Evolutionary conservation across 1,140 invertebrate species (phyloP).

Genomic region (Habropoda laboriosa): DNA sequence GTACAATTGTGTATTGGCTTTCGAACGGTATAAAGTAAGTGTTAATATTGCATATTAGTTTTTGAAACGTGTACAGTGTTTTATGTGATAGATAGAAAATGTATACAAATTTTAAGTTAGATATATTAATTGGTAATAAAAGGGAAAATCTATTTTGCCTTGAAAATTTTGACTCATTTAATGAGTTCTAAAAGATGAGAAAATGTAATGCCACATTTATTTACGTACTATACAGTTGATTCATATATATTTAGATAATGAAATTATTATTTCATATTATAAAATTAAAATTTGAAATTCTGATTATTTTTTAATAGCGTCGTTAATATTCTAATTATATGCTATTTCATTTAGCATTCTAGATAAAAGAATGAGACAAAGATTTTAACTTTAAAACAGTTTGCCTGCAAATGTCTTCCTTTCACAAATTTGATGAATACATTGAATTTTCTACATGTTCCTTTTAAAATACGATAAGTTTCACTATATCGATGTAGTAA

Average conservation of each 20-base stretch:
- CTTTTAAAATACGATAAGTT: slow-evolving; percentile 1
- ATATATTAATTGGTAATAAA: slow-evolving; percentile 18
- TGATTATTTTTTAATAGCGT: slow-evolving; percentile 4
- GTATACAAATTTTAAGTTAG: slow-evolving; percentile 30
- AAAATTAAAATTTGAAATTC: too few species aligned
- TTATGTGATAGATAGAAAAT: slow-evolving; percentile 48
- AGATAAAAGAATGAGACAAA: slow-evolving; percentile 10
- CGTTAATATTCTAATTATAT: slow-evolving; percentile 25
- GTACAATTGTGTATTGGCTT: slow-evolving; percentile 64
- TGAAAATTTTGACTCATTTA: slow-evolving; percentile 22
- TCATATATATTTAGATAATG: neutral
- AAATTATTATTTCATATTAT: neutral
- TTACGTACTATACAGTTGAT: neutral
- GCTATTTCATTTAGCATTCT: neutral
- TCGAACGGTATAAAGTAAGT: slow-evolving; percentile 56
- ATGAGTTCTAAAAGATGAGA: slow-evolving; percentile 7
- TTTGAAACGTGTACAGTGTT: slow-evolving; percentile 30
- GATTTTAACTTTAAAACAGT: slow-evolving; percentile 13
- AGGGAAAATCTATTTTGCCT: slow-evolving; percentile 15
- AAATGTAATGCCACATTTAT: slow-evolving; percentile 46
- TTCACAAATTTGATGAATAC: slow-evolving; percentile 3
- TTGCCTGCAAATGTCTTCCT: slow-evolving; percentile 5
- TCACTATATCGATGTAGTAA: slow-evolving; percentile 21
- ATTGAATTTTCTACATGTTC: neutral
- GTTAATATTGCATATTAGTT: slow-evolving; percentile 27